A percentile compares a stretch with the other conserved stretches of the same genome.
These are phyloP conservation scores for Neotragus moschatus DNA, from an alignment of 2,113 vertebrate genomes.

Conservation along the genomic window DNA sequence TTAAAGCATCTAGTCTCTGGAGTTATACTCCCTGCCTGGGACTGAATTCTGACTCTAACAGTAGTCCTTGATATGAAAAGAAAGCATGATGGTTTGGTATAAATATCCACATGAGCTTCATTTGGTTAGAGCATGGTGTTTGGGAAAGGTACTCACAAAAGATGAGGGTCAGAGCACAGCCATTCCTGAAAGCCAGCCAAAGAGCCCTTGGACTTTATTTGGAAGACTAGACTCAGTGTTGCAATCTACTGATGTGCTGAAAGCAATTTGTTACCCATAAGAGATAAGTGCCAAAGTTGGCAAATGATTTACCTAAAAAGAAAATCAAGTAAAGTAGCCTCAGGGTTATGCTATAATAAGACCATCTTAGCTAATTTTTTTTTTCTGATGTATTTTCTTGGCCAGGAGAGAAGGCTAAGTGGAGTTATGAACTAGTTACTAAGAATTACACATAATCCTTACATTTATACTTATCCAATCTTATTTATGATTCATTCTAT, in stretches of 20 bases:
- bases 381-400: neutral
- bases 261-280: slow-evolving; percentile 54
- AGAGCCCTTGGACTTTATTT: slow-evolving; percentile 37
- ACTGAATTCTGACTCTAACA: neutral
- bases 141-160: neutral
- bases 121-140: neutral
- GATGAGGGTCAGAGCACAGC: neutral
- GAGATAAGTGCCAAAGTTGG: slow-evolving; percentile 46
- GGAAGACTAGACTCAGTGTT: slow-evolving; percentile 1
- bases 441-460: neutral
- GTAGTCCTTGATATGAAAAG: neutral
- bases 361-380: slow-evolving; percentile 17
- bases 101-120: neutral
- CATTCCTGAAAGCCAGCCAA: slow-evolving; percentile 22
- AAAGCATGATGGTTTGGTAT: neutral
- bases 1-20: neutral
- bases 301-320: slow-evolving; percentile 58
- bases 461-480: neutral
- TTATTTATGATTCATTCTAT: neutral
- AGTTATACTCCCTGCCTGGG: neutral
- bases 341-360: slow-evolving; percentile 33
- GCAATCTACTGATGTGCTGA: slow-evolving; percentile 33
- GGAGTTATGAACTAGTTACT: neutral
- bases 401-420: neutral
- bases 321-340: slow-evolving; percentile 18